Percentiles rank a stretch among this genome's conserved stretches.
These are phyloP conservation scores for Callimorpha dominula DNA, from an alignment of 2,888 invertebrate genomes.

Conservation along the genomic window DNA sequence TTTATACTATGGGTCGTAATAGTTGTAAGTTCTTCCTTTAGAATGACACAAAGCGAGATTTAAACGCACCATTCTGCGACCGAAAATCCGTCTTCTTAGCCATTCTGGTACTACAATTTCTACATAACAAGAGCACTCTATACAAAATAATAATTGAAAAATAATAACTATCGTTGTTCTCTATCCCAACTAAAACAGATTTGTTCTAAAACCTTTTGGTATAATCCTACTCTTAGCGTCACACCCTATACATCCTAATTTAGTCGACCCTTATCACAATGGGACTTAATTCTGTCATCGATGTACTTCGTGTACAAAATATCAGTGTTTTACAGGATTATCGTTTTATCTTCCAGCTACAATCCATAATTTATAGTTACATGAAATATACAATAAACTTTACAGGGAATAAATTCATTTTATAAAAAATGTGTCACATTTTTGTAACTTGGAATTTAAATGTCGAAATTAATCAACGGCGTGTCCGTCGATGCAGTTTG, in stretches of 20 bases:
- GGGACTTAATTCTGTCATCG: slow-evolving; percentile 19
- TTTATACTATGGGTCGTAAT: no score
- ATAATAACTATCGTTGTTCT: not conserved
- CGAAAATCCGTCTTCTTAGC: no score
- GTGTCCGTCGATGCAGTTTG: not conserved
- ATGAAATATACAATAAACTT: not conserved
- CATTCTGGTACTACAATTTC: no score
- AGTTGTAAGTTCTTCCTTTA: no score
- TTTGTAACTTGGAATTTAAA: not conserved
- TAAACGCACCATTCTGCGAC: no score
- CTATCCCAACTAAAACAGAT: slow-evolving; percentile 6
- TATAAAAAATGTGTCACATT: not conserved
- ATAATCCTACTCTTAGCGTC: slow-evolving; percentile 17
- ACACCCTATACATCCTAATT: slow-evolving; percentile 14
- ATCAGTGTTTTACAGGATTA: slow-evolving; percentile 3
- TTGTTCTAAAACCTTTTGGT: slow-evolving; percentile 5
- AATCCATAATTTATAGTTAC: slow-evolving; percentile 3
- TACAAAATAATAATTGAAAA: not conserved
- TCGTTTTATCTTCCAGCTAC: not conserved
- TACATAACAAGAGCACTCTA: no score
- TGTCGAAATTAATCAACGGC: not conserved
- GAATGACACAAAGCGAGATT: no score
- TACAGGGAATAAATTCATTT: not conserved
- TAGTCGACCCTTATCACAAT: slow-evolving; percentile 21
- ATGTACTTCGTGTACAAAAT: slow-evolving; percentile 12